A percentile compares a stretch with the other conserved stretches of the same genome.
Conservation (phyloP, 2,113 vertebrate species). For the Calypte anna region DNA sequence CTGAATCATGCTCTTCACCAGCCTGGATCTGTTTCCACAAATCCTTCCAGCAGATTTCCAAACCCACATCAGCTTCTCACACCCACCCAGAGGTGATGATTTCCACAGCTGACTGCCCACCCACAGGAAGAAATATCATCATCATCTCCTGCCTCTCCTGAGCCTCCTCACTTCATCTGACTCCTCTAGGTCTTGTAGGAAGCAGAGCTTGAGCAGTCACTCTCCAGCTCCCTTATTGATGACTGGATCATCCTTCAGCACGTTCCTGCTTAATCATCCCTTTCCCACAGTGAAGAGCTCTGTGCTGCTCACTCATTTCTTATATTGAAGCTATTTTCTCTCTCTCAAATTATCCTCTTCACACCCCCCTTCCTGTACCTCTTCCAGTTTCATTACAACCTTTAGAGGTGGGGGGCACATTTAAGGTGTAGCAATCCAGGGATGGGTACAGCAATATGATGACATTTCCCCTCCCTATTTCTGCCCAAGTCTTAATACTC, state of each 20-base stretch:
- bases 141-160: not conserved
- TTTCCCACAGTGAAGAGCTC: not conserved
- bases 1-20: not conserved
- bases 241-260: slow-evolving; percentile 2
- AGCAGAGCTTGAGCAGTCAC: slow-evolving; percentile 8
- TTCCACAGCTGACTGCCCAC: slow-evolving; percentile 12
- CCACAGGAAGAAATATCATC: not conserved
- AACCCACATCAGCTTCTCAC: slow-evolving; percentile 21
- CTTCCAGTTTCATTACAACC: not conserved
- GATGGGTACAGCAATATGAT: not conserved
- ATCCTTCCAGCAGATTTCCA: slow-evolving; percentile 24
- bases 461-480: not conserved
- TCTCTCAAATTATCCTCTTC: not conserved
- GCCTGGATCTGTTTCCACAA: not conserved
- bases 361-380: not conserved
- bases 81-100: slow-evolving; percentile 25
- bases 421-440: not conserved
- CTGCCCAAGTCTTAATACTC: not conserved
- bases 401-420: not conserved
- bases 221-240: not conserved
- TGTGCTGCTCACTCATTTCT: not conserved
- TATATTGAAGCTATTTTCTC: not conserved
- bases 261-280: not conserved
- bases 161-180: slow-evolving; percentile 45
- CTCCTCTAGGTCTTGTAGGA: not conserved